Base-by-base conservation (phyloP, 2,888 invertebrate genomes). In the Willowsia nigromaculata region DNA sequence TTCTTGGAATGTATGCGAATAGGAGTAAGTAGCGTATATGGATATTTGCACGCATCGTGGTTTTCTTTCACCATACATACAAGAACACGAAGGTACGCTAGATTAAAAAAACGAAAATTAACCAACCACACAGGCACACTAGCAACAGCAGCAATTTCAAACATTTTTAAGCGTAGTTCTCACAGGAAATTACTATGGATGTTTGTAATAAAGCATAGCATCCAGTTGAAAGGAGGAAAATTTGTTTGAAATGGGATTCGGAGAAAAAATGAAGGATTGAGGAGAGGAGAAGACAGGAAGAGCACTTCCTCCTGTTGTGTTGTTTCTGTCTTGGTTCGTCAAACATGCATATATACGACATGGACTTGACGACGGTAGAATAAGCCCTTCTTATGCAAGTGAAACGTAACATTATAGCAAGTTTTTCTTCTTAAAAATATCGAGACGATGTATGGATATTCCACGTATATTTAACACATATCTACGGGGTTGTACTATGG, bases 251-350 rank as follows among this genome's bases (percentile, higher is more conserved):
- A 74, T 87, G 80, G 43, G 88, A 50, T 88, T 83, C 84, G 88
- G 84, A 84, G 78, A 88, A 80, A 88, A 82, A 83, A 82, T 62
- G 85, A 84, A 68, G 89, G 71, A 85, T 78, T 83, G 37, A 27
- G 30, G 47, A 25, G 43, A 47, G 74, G 53, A 62, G 76, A 82
- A 85, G 81, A 85, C 89, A 89, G 89, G 89, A 89, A 89, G 89
- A 89, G 89, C 85, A 89, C 85, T 89, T 89, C 89, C 89, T 89
- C 85, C 81, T 85, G 85, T 81, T 85, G 85, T 80, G 80, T 89
- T 85, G 37, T 80, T 85, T 82, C 71, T 84, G 78, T 85, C 89
- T 53, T 88, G 82, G 80, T 78, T 89, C 89, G 89, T 85, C 89
- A 89, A 89, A 81, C 85, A 85, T 43, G 76, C 56, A 30, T 27